Percentiles rank a stretch among this genome's conserved stretches.
These are phyloP conservation scores for Pantherophis alleghaniensis DNA, from an alignment of 2,797 vertebrate species.

Conservation along the genomic window DNA sequence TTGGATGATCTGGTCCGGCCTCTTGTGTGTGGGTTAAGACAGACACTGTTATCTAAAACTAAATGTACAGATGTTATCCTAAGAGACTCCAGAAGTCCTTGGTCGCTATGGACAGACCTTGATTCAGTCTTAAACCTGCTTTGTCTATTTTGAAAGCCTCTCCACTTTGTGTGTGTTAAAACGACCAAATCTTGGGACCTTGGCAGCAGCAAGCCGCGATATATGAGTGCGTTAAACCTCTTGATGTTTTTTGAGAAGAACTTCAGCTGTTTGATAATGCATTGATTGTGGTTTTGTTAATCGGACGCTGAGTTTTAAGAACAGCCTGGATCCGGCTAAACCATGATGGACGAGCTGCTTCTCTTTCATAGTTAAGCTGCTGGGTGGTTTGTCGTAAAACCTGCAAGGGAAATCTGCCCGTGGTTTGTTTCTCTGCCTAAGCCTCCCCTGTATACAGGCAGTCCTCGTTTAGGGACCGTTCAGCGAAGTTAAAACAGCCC, in stretches of 20 bases:
- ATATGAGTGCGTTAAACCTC: not conserved
- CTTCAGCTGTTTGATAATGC: not conserved
- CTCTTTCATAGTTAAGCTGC: not conserved
- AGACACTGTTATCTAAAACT: not conserved
- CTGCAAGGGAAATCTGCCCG: not conserved
- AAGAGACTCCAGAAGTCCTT: not conserved
- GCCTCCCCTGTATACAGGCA: no score
- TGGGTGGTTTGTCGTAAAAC: not conserved
- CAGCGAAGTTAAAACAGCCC: no score
- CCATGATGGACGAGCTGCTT: not conserved
- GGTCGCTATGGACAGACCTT: not conserved
- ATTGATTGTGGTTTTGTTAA: not conserved
- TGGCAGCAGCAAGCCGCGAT: not conserved
- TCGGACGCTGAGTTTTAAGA: not conserved
- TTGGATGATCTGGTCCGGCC: not conserved
- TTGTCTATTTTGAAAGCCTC: not conserved
- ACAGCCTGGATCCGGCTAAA: accelerated
- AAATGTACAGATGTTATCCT: no score
- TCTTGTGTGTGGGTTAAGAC: not conserved
- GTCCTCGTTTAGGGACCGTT: no score
- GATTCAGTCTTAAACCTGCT: not conserved
- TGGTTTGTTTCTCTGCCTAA: not conserved
- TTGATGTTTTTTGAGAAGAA: not conserved
- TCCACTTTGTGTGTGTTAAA: not conserved
- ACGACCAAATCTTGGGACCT: not conserved